Base-by-base conservation (phyloP, 2,888 invertebrate genomes). In the Drosophila aldrichi region DNA sequence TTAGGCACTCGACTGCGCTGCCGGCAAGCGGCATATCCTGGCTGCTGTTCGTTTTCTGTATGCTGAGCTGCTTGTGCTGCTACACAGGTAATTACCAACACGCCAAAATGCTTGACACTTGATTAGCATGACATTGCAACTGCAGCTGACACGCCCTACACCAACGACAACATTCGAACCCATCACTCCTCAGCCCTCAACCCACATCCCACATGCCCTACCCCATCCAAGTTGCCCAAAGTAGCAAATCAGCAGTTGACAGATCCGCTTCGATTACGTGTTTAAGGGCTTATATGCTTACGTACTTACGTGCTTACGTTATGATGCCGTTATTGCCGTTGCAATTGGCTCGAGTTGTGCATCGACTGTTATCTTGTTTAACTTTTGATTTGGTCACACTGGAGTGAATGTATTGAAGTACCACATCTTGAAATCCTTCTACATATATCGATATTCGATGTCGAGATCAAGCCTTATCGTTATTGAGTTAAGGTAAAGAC, bases 41-140 rank as follows among this genome's bases (percentile, higher is more conserved):
- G 87, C 83, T 86, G 65, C 72, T 84, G 46, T 70, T 86, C 64
- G 81, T 73, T 56, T 48, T 84, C 43, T 84, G 87, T 61, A 79
- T 84, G 65, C 72, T 84, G 20, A 79, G 81, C 69, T 88, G 83
- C 69, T 70, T 88, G 43, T 79, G 87, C 83, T 79, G 84, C 59
- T 86, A 81, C 70, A 82, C 84, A 84, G 84, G 84, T 84, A 84
- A 84, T 82, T 82, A 79, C 59, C 29, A 43, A 41, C 64, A 69
- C 68, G 61, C 44, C 72, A 71, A 44, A 44, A 43, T 44, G 54
- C 61, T 61, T 67, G 63, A 65, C 71, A 62, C 71, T 59, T 65
- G 60, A 70, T 73, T 68, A 60, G 43, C 62, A 64, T 70, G 62
- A 12, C 43, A 49, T 36, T 52, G 51, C 36, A 20, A 5, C 51